phyloP scores from a whole-genome alignment of 30 jellyfish, hydroid and myxozoan genomes.

The Turritopsis dohrnii region DNA sequence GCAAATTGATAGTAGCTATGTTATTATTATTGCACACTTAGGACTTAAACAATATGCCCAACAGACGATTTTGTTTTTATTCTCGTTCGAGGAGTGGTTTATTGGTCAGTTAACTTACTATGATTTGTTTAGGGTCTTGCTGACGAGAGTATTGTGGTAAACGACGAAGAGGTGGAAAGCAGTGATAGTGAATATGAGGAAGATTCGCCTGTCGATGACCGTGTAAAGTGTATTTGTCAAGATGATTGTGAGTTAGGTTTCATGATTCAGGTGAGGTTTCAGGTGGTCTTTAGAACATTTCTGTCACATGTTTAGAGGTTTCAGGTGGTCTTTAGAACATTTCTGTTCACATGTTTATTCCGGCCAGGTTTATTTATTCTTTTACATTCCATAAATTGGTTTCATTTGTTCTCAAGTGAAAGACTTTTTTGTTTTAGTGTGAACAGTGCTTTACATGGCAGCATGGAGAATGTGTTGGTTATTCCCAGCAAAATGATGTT shows the following conservation, averaged over 20 bases:
- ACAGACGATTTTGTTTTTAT: too few species aligned
- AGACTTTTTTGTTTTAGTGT: conserved; percentile 41
- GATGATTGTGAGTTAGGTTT: conserved; percentile 87
- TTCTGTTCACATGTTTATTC: too few species aligned
- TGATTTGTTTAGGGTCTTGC: neutral
- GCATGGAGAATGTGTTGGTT: conserved; percentile 93
- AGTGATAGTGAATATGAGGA: conserved; percentile 52
- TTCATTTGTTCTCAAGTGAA: neutral
- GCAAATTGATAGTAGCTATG: too few species aligned
- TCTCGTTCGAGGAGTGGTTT: too few species aligned
- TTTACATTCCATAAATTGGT: neutral
- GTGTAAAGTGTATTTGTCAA: conserved; percentile 72
- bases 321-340: too few species aligned
- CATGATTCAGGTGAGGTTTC: conserved; percentile 71
- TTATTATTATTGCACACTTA: too few species aligned
- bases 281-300: neutral
- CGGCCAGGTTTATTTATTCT: too few species aligned
- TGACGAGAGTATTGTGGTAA: neutral
- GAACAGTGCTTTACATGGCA: conserved; percentile 98
- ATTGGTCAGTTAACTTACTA: too few species aligned
- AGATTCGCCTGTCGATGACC: conserved; percentile 64
- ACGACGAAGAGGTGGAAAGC: conserved; percentile 29
- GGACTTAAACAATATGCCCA: too few species aligned
- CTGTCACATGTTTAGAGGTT: conserved; percentile 64
- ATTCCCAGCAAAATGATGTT: conserved; percentile 51